Conservation (phyloP, 2,888 invertebrate genomes). For the Acanthosepion esculentum region DNA sequence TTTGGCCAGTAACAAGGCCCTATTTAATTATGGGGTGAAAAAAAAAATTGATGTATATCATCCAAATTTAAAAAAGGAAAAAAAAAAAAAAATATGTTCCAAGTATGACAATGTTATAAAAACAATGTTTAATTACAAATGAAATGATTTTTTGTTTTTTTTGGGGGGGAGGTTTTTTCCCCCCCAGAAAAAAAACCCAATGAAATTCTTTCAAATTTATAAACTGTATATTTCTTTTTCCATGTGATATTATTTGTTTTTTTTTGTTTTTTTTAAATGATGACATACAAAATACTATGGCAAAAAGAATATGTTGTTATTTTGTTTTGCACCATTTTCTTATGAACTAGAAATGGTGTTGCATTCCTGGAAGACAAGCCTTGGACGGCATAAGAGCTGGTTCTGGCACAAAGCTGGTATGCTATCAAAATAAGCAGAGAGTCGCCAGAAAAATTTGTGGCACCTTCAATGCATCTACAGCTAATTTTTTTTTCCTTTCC, state of each 20-base stretch:
- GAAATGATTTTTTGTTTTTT: background rate
- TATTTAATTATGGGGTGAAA: background rate
- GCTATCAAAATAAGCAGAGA: conserved; percentile 33
- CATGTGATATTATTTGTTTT: background rate
- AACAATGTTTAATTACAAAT: conserved; percentile 10
- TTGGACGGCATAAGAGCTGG: conserved; percentile 33
- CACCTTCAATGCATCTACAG: conserved; percentile 33
- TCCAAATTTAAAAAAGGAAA: background rate
- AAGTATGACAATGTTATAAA: conserved; percentile 1
- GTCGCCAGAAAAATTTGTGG: background rate
- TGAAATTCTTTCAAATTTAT: background rate
- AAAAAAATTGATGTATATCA: background rate
- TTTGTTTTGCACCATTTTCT: background rate
- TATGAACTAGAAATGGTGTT: background rate
- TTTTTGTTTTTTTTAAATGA: background rate
- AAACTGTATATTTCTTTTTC: background rate
- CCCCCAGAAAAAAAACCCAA: background rate
- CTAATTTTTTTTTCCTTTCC: background rate
- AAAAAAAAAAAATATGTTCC: background rate
- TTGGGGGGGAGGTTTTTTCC: too few species aligned
- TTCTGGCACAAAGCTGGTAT: conserved; percentile 33
- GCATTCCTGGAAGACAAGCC: conserved; percentile 22
- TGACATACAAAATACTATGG: background rate
- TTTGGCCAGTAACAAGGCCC: conserved; percentile 6
- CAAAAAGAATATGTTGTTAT: conserved; percentile 21